Conservation (phyloP, 53 echinoderm and acorn worm genomes). For the Stichopus horrens region DNA sequence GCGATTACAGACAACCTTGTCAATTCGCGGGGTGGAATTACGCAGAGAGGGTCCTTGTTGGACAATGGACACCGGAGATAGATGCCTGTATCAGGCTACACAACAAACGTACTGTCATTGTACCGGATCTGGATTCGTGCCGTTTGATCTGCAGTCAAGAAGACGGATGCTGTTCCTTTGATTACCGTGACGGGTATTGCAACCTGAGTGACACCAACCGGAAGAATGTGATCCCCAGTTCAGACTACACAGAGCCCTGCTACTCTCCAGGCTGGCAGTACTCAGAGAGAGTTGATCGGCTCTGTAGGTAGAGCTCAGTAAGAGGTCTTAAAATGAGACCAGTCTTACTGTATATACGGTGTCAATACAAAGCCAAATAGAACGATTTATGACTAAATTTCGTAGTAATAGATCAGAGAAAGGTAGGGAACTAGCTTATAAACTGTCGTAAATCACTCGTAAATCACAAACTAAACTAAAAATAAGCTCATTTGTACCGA, state of each 20-base stretch:
- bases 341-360: too few species aligned
- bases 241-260: not conserved
- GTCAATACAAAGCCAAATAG: too few species aligned
- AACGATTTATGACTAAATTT: too few species aligned
- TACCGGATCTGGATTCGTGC: not conserved
- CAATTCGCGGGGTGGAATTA: not conserved
- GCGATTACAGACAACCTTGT: conserved; percentile 2
- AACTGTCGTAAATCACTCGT: too few species aligned
- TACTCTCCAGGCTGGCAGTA: not conserved
- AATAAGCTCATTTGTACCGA: too few species aligned
- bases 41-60: not conserved
- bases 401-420: too few species aligned
- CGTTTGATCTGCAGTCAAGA: not conserved
- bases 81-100: not conserved
- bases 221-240: not conserved
- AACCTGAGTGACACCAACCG: not conserved
- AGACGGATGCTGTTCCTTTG: not conserved
- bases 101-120: not conserved
- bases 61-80: not conserved
- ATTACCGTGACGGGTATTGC: not conserved
- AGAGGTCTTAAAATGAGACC: too few species aligned
- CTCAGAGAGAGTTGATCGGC: not conserved
- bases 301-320: too few species aligned
- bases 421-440: too few species aligned
- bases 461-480: too few species aligned